Evolutionary conservation across 1,140 invertebrate species (phyloP).

Genomic region (Musca domestica): DNA sequence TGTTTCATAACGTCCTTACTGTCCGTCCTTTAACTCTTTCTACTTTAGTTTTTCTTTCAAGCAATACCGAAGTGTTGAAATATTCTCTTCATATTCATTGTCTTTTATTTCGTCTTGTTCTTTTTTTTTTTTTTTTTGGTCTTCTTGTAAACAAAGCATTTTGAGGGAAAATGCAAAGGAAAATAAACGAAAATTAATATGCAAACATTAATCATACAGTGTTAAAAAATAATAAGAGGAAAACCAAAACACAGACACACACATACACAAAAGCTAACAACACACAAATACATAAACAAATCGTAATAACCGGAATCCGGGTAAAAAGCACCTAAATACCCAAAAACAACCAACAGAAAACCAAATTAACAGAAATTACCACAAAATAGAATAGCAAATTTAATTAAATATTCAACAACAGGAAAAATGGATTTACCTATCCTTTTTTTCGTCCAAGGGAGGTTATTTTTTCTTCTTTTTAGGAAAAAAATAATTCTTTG

Average conservation of each 20-base stretch:
- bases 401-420: conserved; percentile 14
- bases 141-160: too few species aligned
- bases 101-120: too few species aligned
- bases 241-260: background rate
- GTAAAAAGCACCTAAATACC: background rate
- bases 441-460: too few species aligned
- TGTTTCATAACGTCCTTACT: too few species aligned
- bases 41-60: too few species aligned
- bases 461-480: background rate
- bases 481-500: background rate
- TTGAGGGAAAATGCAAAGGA: background rate
- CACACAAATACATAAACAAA: too few species aligned
- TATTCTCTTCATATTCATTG: too few species aligned
- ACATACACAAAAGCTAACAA: background rate
- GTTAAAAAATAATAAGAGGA: conserved; percentile 4
- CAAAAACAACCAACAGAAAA: conserved; percentile 13
- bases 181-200: conserved; percentile 25
- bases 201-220: conserved; percentile 27
- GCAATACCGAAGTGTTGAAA: too few species aligned
- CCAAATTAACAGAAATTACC: conserved; percentile 4
- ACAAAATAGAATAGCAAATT: conserved; percentile 10
- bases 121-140: too few species aligned
- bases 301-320: background rate
- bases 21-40: too few species aligned
- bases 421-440: background rate